Base-by-base conservation (phyloP, 2,888 invertebrate genomes). In the Drosophila kambysellisi region DNA sequence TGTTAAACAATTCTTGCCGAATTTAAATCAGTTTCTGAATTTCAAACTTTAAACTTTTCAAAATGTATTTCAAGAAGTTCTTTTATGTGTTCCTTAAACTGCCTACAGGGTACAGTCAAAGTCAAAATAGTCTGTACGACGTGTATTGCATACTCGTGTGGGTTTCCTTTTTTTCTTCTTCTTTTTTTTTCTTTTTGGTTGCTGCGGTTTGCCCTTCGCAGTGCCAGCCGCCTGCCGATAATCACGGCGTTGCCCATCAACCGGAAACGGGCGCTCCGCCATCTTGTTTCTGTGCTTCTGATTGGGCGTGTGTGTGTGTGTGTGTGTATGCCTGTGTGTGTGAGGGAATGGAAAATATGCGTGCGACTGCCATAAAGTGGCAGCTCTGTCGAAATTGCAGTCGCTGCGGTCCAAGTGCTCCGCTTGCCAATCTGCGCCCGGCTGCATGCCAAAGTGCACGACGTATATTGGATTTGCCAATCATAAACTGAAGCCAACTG, bases 401-500 rank as follows among this genome's bases (percentile, higher is more conserved):
- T 69, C 53, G 77, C 72, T 69, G 78, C 77, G 54, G 74, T 74
- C 74, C 74, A 77, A 78, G 74, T 73, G 78, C 61, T 74, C 51
- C 60, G 74, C 53, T 64, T 83, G 89, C 89, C 84, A 89, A 89
- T 84, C 85, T 87, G 82, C 73, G 74, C 67, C 81, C 81, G 74
- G 70, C 81, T 77, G 81, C 81, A 81, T 85, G 84, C 84, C 89
- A 84, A 83, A 87, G 88, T 78, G 85, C 89, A 82, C 80, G 80
- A 82, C 88, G 88, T 88, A 85, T 85, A 85, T 85, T 89, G 85
- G 85, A 85, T 85, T 89, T 89, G 83, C 85, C 85, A 85, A 85
- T 85, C 89, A 88, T 89, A 89, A 89, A 85, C 89, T 87, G 88
- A 89, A 89, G 84, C 84, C 88, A 89, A 84, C 85, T 89, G 85